Conservation (phyloP, 2,797 vertebrate species). For the Mormyrops attenuatus region DNA sequence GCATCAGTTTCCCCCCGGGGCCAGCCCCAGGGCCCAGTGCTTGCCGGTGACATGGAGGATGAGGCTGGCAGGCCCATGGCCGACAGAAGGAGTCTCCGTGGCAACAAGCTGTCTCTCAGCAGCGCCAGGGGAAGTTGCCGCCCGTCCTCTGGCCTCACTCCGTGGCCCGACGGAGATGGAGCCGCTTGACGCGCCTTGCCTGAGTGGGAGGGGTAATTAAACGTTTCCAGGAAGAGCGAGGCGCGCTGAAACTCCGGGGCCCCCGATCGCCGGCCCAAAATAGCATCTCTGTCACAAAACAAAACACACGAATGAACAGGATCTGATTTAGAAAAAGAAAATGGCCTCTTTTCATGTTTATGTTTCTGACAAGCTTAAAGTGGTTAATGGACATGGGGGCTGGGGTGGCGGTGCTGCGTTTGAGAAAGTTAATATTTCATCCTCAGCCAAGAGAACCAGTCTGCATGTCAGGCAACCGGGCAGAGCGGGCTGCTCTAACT, state of each 20-base stretch:
- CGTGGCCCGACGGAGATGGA: conserved; percentile 34
- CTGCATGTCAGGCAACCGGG: neutral
- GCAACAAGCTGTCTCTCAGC: conserved; percentile 36
- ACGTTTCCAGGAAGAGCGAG: conserved; percentile 51
- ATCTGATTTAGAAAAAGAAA: neutral
- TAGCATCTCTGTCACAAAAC: conserved; percentile 40
- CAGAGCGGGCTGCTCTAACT: neutral
- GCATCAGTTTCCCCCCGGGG: neutral
- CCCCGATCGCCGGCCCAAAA: conserved; percentile 48
- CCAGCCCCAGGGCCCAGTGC: neutral
- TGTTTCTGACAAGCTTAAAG: neutral
- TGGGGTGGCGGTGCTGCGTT: neutral
- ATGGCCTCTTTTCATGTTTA: neutral
- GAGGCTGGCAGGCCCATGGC: conserved; percentile 22
- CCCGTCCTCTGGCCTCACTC: conserved; percentile 8
- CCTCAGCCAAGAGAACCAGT: neutral
- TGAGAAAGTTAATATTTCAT: conserved; percentile 9
- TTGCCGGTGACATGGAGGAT: conserved; percentile 12
- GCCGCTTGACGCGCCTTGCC: conserved; percentile 45
- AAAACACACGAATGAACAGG: neutral
- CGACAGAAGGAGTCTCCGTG: conserved; percentile 27
- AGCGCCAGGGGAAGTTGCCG: conserved; percentile 28
- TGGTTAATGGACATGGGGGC: neutral
- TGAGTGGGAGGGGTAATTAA: conserved; percentile 44
- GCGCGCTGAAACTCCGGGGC: conserved; percentile 38